Evolutionary conservation across 2,888 invertebrate species (phyloP).

Genomic region (Monoplex corrugatus): DNA sequence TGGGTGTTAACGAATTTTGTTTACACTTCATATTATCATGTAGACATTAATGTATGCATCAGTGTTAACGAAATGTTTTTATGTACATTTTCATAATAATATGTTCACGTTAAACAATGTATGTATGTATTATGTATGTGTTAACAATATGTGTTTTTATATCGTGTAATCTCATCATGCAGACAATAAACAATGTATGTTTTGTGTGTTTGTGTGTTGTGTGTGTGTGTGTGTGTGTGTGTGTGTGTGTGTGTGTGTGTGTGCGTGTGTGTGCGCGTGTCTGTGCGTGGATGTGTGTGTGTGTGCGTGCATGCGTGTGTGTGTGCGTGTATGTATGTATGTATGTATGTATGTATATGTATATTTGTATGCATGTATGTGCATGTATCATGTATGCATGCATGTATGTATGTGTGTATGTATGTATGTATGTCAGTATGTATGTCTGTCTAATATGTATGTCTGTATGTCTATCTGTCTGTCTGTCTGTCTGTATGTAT

Average conservation of each 20-base stretch:
- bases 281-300: neutral
- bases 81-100: no score
- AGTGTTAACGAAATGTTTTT: no score
- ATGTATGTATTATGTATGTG: no score
- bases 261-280: neutral
- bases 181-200: no score
- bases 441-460: neutral
- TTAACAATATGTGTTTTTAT: no score
- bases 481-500: neutral
- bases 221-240: neutral
- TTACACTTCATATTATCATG: no score
- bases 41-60: no score
- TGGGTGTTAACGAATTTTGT: no score
- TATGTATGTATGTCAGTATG: neutral
- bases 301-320: neutral
- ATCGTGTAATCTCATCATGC: no score
- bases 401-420: slow-evolving; percentile 11
- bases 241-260: slow-evolving; percentile 10
- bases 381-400: neutral
- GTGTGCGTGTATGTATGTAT: neutral
- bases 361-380: neutral
- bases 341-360: neutral
- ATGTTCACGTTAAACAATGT: no score
- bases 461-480: neutral
- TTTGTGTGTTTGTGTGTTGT: no score